A percentile compares a stretch with the other conserved stretches of the same genome.
These are phyloP conservation scores for Buathra laborator DNA, from an alignment of 2,888 invertebrate species.

Conservation along the genomic window DNA sequence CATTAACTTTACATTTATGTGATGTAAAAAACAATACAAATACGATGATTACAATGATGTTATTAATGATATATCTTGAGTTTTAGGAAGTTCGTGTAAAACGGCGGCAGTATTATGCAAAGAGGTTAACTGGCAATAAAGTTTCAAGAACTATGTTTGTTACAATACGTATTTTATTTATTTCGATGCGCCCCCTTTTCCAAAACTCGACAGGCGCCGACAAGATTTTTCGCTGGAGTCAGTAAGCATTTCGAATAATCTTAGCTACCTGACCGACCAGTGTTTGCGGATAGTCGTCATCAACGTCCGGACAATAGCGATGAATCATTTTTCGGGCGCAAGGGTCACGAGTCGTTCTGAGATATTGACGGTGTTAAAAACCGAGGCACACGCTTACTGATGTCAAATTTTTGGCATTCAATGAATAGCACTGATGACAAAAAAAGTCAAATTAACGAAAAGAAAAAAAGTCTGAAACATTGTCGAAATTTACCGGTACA, in stretches of 20 bases:
- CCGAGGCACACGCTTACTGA: too few species aligned
- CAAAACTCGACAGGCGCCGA: background rate
- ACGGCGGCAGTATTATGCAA: background rate
- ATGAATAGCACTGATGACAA: background rate
- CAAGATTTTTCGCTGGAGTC: background rate
- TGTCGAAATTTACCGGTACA: background rate
- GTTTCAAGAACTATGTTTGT: background rate
- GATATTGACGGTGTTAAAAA: too few species aligned
- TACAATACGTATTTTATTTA: background rate
- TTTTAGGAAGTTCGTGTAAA: background rate
- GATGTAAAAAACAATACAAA: too few species aligned
- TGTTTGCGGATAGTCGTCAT: slow-evolving; percentile 50
- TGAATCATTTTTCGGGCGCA: slow-evolving; percentile 45
- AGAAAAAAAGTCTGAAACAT: background rate
- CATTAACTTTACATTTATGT: too few species aligned
- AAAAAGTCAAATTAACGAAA: background rate
- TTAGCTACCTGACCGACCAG: slow-evolving; percentile 27
- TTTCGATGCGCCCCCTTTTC: slow-evolving; percentile 1
- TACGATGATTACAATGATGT: background rate
- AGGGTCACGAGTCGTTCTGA: background rate
- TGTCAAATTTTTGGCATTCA: too few species aligned
- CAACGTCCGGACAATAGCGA: slow-evolving; percentile 18
- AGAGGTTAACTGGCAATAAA: background rate
- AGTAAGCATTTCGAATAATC: background rate
- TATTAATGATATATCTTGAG: background rate